Base-by-base conservation (phyloP, 2,797 vertebrate genomes). In the Vespertilio murinus region DNA sequence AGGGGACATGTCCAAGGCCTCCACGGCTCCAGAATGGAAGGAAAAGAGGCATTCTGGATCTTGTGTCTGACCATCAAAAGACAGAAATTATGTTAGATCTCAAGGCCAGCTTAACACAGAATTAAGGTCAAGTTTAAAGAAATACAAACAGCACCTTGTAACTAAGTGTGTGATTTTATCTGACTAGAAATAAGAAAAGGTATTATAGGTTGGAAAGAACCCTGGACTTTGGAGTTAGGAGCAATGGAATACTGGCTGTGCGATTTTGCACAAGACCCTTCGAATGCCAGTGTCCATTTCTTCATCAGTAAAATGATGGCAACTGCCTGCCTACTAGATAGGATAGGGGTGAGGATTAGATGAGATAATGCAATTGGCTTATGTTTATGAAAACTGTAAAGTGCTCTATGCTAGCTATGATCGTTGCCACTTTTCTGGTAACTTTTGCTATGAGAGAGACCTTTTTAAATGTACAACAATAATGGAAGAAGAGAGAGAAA, bases 41-140 rank as follows among this genome's bases (percentile, higher is more conserved):
- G 98, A 98, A 71, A 98, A 99, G 84, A 99, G 98, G 56, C 99
- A 98, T 94, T 99, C 98, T 70, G 99, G 99, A 94, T 99, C 99
- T 28, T 97, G 98, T 35, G 98, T 98, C 99, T 99, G 93, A 91
- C 75, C 92, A 94, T 12, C 96, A 69, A 94, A 90, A 28, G 74
- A 96, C 6, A 97, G 88, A 96, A 47, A 86, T 33, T 35, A 23
- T n/a, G 20, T 65, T 75, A 35, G 38, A 89, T 35, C 11, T 88
- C 86, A 78, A 84, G 83, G 54, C 23, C 5, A 70, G 25, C 0
- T 40, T 69, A 71, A 86, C 9, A 33, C 0, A 83, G 35, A 92
- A 70, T 85, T 25, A 56, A 85, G 49, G 70, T 40, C 70, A 81
- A 79, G 3, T 82, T 90, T 71, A 86, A 42, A 67, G 25, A 89